A percentile compares a stretch with the other conserved stretches of the same genome.
Conservation (phyloP, 2,113 vertebrate genomes). For the Apteryx owenii region DNA sequence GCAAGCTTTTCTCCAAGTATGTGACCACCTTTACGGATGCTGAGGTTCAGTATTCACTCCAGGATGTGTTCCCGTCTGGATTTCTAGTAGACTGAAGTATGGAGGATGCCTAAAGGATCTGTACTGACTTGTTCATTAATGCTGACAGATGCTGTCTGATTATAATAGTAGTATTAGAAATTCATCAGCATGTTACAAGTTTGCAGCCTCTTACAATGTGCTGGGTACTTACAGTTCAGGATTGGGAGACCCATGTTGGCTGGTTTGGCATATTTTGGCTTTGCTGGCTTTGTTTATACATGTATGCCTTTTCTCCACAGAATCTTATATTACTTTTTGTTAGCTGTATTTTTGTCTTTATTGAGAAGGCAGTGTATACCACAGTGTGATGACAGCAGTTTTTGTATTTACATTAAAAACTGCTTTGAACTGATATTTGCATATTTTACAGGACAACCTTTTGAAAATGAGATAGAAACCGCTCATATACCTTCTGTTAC, state of each 20-base stretch:
- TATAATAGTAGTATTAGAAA: background rate
- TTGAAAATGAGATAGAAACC: background rate
- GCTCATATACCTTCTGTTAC: background rate
- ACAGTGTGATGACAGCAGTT: background rate
- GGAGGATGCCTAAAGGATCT: background rate
- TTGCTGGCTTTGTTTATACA: background rate
- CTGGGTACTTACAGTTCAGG: background rate
- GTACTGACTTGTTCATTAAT: background rate
- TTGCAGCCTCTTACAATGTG: background rate
- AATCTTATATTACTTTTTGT: background rate
- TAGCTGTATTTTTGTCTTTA: background rate
- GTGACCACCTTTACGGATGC: background rate
- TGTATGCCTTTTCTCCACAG: background rate
- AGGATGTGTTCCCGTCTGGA: background rate
- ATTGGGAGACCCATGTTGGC: background rate
- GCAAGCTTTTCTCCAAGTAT: background rate
- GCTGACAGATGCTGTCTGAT: background rate
- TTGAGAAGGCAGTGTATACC: background rate
- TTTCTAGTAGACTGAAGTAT: background rate
- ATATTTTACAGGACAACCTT: background rate
- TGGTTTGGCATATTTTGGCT: background rate
- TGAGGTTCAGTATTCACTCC: background rate
- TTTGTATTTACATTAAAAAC: constrained; percentile 9
- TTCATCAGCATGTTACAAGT: background rate
- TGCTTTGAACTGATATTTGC: background rate